Evolutionary conservation across 2,797 vertebrate species (phyloP), one percentile per base, ranked within the genome.

Genomic region (Tapera naevia): DNA sequence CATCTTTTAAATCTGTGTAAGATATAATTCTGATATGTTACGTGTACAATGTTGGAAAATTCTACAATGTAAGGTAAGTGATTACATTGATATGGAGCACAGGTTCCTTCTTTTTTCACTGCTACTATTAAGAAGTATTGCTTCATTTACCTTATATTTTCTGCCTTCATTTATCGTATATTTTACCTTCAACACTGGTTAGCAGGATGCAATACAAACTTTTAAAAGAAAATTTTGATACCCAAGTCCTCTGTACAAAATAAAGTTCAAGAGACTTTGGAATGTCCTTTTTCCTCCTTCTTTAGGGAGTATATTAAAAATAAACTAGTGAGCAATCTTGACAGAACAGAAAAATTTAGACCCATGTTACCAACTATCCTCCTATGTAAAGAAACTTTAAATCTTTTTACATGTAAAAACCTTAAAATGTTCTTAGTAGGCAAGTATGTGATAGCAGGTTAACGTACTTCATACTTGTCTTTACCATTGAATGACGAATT

Each of bases 131-230:
- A 92, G 89, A 89, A 92, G 33, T 93, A 97, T 96, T 96, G 95
- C 79, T 94, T 97, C 95, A 95, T 97, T 96, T 95, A 91, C 97
- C 91, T 96, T 97, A 91, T 80, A 83, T 83, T 90, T 93, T 86
- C 84, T 92, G 83, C 76, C 84, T 94, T 96, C 96, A 96, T 95
- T 96, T 96, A 82, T 93, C 94, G 69, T 57, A 58, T 71, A 80
- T 95, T 96, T 96, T 95, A 91, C 79, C 69, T 96, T 96, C 94
- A 91, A 86, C 88, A 76, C 17, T 81, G 83, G 60, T 96, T 96
- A 94, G 78, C 41, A 91, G 65, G 30, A 50, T 92, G 66, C 64
- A 95, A 89, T 60, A 80, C 48, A 84, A 96, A 96, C 72, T 93
- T 96, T 70, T 64, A 48, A 85, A 88, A 93, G 51, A 95, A 97